These are phyloP conservation scores for Gymnocypris eckloni DNA, from an alignment of 2,797 vertebrate genomes.

Conservation along the genomic window DNA sequence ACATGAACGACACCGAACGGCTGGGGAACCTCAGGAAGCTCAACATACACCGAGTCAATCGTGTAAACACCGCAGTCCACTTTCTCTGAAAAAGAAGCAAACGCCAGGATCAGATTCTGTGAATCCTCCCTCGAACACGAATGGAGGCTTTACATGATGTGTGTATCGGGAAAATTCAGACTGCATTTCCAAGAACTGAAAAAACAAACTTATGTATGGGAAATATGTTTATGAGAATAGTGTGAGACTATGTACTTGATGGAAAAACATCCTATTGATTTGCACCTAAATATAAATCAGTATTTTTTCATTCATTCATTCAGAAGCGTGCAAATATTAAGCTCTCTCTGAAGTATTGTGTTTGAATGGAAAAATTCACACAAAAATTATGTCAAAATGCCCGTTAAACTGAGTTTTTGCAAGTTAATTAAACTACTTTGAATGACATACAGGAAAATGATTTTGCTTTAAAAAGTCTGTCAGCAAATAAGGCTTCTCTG, in stretches of 20 bases:
- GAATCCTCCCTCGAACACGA: conserved; percentile 46
- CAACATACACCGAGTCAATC: conserved; percentile 72
- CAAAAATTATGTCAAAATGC: too few species aligned
- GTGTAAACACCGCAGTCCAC: conserved; percentile 69
- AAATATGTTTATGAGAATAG: conserved; percentile 30
- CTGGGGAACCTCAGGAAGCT: conserved; percentile 64
- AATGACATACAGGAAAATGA: not conserved
- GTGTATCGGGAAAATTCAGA: conserved; percentile 1
- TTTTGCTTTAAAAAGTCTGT: not conserved
- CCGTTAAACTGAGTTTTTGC: not conserved
- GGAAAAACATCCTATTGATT: not conserved
- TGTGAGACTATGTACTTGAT: not conserved
- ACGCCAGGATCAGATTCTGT: not conserved
- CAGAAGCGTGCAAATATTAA: too few species aligned
- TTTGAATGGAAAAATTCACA: too few species aligned
- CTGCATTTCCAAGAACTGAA: conserved; percentile 34
- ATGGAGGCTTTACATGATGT: conserved; percentile 13
- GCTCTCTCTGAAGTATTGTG: too few species aligned
- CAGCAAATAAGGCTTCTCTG: not conserved
- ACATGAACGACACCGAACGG: conserved; percentile 49
- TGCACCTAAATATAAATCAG: not conserved
- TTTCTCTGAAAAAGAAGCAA: conserved; percentile 66
- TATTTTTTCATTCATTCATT: too few species aligned
- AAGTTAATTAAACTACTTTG: not conserved
- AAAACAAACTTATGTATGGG: conserved; percentile 22